Evolutionary conservation across 2,797 vertebrate genomes (phyloP).

Genomic region (Peromyscus attwateri): DNA sequence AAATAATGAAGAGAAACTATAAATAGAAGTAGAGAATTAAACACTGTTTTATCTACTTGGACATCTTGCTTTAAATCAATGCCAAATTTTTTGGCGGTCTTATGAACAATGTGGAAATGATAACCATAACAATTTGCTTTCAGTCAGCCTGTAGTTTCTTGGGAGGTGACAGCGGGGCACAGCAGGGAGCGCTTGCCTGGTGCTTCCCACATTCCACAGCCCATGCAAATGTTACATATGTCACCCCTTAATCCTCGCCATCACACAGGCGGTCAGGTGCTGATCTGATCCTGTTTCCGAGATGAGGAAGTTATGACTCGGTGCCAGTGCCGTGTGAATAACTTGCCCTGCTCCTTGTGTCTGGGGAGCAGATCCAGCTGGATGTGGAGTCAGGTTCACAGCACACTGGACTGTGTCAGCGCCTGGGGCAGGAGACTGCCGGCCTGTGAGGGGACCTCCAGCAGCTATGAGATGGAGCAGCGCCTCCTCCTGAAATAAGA

Average conservation of each 20-base stretch:
- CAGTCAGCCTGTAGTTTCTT: not conserved
- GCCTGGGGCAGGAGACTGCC: not conserved
- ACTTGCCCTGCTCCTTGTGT: not conserved
- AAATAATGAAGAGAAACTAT: slow-evolving; percentile 46
- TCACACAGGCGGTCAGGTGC: not conserved
- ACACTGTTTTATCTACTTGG: slow-evolving; percentile 22
- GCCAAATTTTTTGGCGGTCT: not conserved
- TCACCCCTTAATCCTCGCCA: not conserved
- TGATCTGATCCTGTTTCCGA: not conserved
- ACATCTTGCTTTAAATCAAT: slow-evolving; percentile 53
- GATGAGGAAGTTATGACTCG: not conserved
- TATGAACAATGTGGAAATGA: slow-evolving; percentile 1
- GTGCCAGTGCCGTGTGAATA: not conserved
- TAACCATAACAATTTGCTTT: slow-evolving; percentile 24
- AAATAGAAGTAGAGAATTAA: not conserved
- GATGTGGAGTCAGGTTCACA: not conserved
- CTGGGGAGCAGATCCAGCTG: not conserved
- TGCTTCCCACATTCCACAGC: not conserved
- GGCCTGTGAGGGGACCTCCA: not conserved
- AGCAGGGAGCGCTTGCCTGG: not conserved
- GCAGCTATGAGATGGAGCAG: not conserved
- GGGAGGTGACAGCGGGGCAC: not conserved
- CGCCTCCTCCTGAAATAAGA: not conserved
- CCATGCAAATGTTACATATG: not conserved
- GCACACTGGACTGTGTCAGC: rapidly evolving